Conservation (phyloP, 37 sponge, comb jelly and placozoan species). For the Dysidea cf. avara region DNA sequence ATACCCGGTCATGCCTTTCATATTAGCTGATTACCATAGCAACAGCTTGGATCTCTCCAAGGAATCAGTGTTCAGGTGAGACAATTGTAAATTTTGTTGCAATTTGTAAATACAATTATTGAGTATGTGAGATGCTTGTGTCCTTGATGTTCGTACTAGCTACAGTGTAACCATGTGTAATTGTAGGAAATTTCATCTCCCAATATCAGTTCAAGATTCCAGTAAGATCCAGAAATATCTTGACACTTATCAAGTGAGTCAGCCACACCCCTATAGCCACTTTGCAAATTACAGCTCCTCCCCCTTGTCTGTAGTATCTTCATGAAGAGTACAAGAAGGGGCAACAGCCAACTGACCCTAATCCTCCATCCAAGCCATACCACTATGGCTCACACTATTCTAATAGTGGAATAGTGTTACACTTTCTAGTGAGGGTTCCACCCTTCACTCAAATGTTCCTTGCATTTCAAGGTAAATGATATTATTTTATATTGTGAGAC, state of each 20-base stretch:
- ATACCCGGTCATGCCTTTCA: slow-evolving; percentile 97
- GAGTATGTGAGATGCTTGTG: not conserved
- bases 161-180: too few species aligned
- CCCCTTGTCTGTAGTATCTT: not conserved
- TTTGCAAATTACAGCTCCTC: not conserved
- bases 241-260: slow-evolving; percentile 72
- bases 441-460: slow-evolving; percentile 97
- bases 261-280: not conserved
- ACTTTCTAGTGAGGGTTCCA: slow-evolving; percentile 93
- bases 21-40: slow-evolving; percentile 88
- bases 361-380: slow-evolving; percentile 73
- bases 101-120: too few species aligned
- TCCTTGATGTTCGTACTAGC: not conserved
- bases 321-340: slow-evolving; percentile 33
- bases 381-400: slow-evolving; percentile 99
- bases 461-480: slow-evolving; percentile 81
- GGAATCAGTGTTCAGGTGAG: slow-evolving; percentile 71
- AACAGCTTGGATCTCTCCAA: slow-evolving; percentile 72
- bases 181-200: slow-evolving; percentile 65
- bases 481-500: too few species aligned
- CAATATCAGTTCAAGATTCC: slow-evolving; percentile 84
- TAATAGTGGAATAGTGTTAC: slow-evolving; percentile 95
- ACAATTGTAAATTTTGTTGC: not conserved
- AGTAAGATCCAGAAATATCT: slow-evolving; percentile 64
- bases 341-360: not conserved